These are phyloP conservation scores for Eurois occulta DNA, from an alignment of 2,888 invertebrate genomes.

Conservation along the genomic window DNA sequence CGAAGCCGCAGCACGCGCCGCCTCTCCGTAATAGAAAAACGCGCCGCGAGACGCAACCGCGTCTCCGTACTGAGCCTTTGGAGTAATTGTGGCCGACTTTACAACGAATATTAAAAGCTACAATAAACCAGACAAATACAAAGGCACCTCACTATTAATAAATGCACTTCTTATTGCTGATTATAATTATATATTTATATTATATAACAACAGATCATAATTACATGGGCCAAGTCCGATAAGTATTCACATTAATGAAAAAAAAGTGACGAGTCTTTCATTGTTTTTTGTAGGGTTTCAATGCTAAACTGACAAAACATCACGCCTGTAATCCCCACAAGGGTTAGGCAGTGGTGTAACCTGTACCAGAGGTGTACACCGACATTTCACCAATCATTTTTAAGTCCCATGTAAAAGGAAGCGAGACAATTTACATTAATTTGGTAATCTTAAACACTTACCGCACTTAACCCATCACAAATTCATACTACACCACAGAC, in stretches of 20 bases:
- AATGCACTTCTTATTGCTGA: conserved; percentile 65
- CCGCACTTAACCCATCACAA: conserved; percentile 28
- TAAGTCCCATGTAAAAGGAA: not conserved
- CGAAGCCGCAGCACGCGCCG: too few species aligned
- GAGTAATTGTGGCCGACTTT: conserved; percentile 40
- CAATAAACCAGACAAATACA: conserved; percentile 57
- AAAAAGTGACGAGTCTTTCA: not conserved
- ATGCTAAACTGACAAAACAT: not conserved
- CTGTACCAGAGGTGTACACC: not conserved
- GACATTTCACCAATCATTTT: not conserved
- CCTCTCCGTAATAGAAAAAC: too few species aligned
- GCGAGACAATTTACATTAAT: not conserved
- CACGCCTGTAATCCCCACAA: not conserved
- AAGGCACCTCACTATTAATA: conserved; percentile 65
- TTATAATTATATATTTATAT: conserved; percentile 35
- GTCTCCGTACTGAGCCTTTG: too few species aligned
- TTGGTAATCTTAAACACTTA: not conserved
- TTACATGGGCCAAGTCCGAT: conserved; percentile 21
- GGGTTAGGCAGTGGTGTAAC: not conserved
- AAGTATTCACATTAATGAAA: conserved; percentile 3
- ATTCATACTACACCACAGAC: conserved; percentile 21
- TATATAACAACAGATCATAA: conserved; percentile 31
- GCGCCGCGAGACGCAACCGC: too few species aligned
- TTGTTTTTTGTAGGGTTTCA: not conserved
- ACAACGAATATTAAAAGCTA: conserved; percentile 42